Evolutionary conservation across 2,888 invertebrate species (phyloP).

Genomic region (Andrena flavipes): DNA sequence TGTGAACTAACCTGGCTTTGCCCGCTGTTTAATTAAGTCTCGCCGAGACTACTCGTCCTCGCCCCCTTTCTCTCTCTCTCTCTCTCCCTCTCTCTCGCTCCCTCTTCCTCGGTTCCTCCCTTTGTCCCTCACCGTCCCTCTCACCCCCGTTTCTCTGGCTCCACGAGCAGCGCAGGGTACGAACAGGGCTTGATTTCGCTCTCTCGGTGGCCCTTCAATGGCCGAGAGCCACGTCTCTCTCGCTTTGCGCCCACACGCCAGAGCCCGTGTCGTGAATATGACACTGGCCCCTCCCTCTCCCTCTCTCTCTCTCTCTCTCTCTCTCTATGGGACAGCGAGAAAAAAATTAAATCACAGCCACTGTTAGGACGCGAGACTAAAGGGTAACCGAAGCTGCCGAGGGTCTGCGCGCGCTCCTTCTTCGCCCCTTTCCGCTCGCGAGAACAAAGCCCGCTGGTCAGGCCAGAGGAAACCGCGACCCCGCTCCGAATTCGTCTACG

Average conservation of each 20-base stretch:
- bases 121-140: conserved; percentile 15
- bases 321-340: conserved; percentile 40
- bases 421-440: conserved; percentile 35
- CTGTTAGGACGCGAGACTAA: conserved; percentile 68
- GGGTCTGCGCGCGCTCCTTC: conserved; percentile 49
- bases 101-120: conserved; percentile 16
- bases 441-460: conserved; percentile 38
- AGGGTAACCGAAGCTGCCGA: conserved; percentile 66
- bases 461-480: conserved; percentile 38
- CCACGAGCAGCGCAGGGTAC: conserved; percentile 46
- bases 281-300: conserved; percentile 47
- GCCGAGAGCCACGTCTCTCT: conserved; percentile 37
- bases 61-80: conserved; percentile 69
- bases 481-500: conserved; percentile 13
- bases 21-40: conserved; percentile 85
- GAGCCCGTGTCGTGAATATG: conserved; percentile 67
- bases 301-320: neutral
- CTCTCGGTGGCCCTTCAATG: conserved; percentile 54
- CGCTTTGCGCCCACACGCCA: conserved; percentile 35
- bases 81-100: conserved; percentile 35
- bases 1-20: conserved; percentile 84
- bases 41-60: conserved; percentile 82
- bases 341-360: conserved; percentile 70
- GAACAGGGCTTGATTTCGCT: conserved; percentile 65
- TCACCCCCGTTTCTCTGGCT: conserved; percentile 57